Percentiles rank a stretch among this genome's conserved stretches.
Evolutionary conservation across 2,113 vertebrate species (phyloP).

Genomic region (Phyllostomus discolor): DNA sequence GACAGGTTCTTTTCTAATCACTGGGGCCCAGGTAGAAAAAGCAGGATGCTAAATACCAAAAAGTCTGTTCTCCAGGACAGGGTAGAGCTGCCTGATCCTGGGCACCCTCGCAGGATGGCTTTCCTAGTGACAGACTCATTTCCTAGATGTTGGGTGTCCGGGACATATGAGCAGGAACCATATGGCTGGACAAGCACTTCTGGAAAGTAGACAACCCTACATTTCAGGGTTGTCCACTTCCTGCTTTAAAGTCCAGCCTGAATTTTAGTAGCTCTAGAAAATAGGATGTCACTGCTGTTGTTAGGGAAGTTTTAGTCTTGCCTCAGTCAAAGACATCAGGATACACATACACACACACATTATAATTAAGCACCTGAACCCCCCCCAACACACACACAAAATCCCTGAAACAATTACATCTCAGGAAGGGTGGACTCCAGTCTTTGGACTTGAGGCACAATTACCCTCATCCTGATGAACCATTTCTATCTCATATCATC

Average conservation of each 20-base stretch:
- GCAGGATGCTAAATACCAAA: not conserved
- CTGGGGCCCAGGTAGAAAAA: not conserved
- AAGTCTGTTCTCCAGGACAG: fast-evolving
- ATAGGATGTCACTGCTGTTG: not conserved
- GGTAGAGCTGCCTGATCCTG: fast-evolving
- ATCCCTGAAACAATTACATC: not conserved
- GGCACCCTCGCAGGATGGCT: not conserved
- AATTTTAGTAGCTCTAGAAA: not conserved
- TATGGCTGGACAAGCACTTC: fast-evolving
- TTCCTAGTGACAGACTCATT: fast-evolving
- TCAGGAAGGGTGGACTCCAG: not conserved
- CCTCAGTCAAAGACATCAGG: not conserved
- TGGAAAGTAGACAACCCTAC: not conserved
- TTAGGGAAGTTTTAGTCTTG: not conserved
- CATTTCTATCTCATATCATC: fast-evolving
- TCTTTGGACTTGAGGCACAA: fast-evolving
- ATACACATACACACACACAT: not conserved
- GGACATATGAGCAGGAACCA: fast-evolving
- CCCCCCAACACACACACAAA: not conserved
- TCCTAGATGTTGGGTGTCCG: fast-evolving
- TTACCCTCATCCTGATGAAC: fast-evolving
- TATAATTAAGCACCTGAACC: not conserved
- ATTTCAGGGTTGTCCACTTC: not conserved
- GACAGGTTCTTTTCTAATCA: not conserved
- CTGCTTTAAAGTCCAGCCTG: not conserved